Conservation (phyloP, 2,888 invertebrate species). For the Octodonta nipae region DNA sequence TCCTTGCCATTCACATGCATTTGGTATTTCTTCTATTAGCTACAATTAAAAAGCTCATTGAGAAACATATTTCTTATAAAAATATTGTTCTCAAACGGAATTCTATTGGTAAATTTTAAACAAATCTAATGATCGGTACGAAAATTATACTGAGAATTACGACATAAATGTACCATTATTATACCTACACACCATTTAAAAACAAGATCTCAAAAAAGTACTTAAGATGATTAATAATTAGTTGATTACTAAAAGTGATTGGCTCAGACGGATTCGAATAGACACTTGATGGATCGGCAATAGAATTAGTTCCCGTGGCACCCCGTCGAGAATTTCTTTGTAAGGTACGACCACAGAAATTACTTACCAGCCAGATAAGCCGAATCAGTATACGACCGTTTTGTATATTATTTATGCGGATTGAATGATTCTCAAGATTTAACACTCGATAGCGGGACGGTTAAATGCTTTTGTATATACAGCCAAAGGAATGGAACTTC, state of each 20-base stretch:
- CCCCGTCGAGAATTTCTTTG: slow-evolving; percentile 26
- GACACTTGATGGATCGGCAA: slow-evolving; percentile 31
- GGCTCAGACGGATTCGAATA: slow-evolving; percentile 25
- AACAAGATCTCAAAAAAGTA: slow-evolving; percentile 2
- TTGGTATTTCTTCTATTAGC: too few relatives aligned
- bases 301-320: slow-evolving; percentile 30
- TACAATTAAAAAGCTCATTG: too few relatives aligned
- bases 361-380: slow-evolving; percentile 19
- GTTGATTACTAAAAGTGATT: slow-evolving; percentile 28
- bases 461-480: slow-evolving; percentile 19
- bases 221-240: slow-evolving; percentile 15
- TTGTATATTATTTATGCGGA: slow-evolving; percentile 22
- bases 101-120: too few relatives aligned
- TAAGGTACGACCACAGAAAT: slow-evolving; percentile 24
- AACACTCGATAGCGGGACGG: slow-evolving; percentile 23
- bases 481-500: background rate
- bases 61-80: too few relatives aligned
- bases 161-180: too few relatives aligned
- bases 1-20: too few relatives aligned
- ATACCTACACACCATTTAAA: too few relatives aligned
- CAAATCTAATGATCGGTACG: too few relatives aligned
- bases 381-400: slow-evolving; percentile 9
- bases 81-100: too few relatives aligned
- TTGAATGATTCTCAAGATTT: slow-evolving; percentile 25
- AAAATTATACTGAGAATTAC: too few relatives aligned